Conservation (phyloP, 2,797 vertebrate species). For the Siniperca undulata region DNA sequence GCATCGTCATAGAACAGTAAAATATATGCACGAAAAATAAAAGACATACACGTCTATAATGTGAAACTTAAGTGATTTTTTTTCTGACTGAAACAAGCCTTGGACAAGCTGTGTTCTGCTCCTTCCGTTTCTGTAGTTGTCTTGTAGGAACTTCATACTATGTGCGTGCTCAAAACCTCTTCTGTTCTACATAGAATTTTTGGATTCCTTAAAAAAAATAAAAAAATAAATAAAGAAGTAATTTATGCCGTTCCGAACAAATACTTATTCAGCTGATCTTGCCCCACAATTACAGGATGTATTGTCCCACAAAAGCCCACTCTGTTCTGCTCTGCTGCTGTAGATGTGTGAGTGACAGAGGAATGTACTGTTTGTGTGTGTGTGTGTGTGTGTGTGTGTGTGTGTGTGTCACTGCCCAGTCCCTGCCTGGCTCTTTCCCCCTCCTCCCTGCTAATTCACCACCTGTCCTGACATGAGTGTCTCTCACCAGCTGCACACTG, state of each 20-base stretch:
- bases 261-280: conserved; percentile 26
- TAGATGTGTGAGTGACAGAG: conserved; percentile 47
- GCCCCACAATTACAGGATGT: neutral
- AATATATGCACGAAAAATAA: neutral
- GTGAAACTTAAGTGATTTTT: neutral
- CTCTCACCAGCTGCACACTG: conserved; percentile 36
- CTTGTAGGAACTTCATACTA: neutral
- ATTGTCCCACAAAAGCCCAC: conserved; percentile 48
- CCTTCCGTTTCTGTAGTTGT: neutral
- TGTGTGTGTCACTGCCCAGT: neutral
- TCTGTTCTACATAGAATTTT: neutral
- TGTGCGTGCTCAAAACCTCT: neutral
- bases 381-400: no score
- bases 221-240: neutral
- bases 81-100: neutral
- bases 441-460: conserved; percentile 3
- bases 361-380: conserved; percentile 36
- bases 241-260: neutral
- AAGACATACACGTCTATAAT: neutral
- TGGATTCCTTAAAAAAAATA: neutral
- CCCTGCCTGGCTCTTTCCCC: neutral
- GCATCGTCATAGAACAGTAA: neutral
- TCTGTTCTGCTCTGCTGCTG: conserved; percentile 53
- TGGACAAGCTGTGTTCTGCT: neutral
- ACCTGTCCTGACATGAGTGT: conserved; percentile 30